Conservation (phyloP, 2,888 invertebrate species). For the Idaea straminata region DNA sequence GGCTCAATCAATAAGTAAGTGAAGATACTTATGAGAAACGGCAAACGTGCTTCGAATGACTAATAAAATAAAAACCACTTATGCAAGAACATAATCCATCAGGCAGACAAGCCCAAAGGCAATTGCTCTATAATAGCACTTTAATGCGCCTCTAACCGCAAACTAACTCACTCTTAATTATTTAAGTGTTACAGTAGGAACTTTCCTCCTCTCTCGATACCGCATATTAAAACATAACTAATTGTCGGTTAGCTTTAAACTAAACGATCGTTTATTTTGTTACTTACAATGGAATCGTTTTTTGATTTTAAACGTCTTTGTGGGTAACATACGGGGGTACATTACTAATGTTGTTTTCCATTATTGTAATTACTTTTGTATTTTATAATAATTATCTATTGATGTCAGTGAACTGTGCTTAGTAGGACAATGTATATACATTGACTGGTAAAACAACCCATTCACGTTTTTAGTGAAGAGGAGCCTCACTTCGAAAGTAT, state of each 20-base stretch:
- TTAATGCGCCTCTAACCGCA: conserved; percentile 54
- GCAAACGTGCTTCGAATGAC: conserved; percentile 21
- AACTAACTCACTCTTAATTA: conserved; percentile 65
- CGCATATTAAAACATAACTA: conserved; percentile 56
- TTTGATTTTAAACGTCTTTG: conserved; percentile 22
- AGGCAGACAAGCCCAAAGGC: conserved; percentile 22
- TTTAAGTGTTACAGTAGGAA: conserved; percentile 51
- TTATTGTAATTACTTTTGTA: conserved; percentile 18
- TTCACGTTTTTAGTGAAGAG: too few relatives aligned
- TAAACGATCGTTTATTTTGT: conserved; percentile 43
- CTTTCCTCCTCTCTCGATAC: conserved; percentile 47
- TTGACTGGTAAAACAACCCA: not conserved
- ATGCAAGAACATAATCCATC: conserved; percentile 30
- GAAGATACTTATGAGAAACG: not conserved
- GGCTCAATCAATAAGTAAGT: not conserved
- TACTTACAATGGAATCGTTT: conserved; percentile 29
- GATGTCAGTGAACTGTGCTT: conserved; percentile 21
- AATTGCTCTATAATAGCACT: conserved; percentile 46
- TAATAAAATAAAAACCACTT: conserved; percentile 24
- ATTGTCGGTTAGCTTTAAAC: conserved; percentile 60
- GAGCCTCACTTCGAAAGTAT: too few relatives aligned
- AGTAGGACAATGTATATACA: conserved; percentile 3
- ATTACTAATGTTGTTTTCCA: conserved; percentile 16
- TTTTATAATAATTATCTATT: conserved; percentile 11
- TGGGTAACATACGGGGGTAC: conserved; percentile 5